These are phyloP conservation scores for Parapristionchus giblindavisi DNA, from an alignment of 2,888 invertebrate genomes.

Conservation along the genomic window DNA sequence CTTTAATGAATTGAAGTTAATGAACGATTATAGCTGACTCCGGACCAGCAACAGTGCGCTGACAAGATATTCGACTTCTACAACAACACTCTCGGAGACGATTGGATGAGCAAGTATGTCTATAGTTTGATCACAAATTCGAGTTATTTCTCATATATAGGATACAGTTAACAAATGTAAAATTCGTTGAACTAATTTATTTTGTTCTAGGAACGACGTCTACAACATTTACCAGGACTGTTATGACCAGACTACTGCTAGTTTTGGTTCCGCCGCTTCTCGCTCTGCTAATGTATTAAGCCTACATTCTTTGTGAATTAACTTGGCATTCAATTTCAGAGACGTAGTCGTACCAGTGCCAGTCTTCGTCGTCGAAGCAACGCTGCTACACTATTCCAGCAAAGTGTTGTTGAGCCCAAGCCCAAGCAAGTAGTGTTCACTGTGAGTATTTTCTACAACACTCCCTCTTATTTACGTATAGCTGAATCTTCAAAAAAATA, in stretches of 20 bases:
- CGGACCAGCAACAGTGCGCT: neutral
- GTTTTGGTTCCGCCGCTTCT: neutral
- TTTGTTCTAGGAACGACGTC: slow-evolving; percentile 45
- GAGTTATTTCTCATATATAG: too few species aligned
- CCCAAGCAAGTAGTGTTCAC: too few species aligned
- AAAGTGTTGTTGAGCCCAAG: too few species aligned
- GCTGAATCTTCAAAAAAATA: too few species aligned
- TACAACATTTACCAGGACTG: slow-evolving; percentile 63
- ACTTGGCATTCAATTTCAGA: neutral
- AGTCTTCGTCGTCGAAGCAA: neutral
- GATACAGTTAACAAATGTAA: neutral
- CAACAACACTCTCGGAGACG: neutral
- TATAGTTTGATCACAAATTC: too few species aligned
- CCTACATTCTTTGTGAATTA: neutral
- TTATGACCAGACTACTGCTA: slow-evolving; percentile 47
- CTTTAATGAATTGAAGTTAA: too few species aligned
- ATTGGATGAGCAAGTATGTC: slow-evolving; percentile 5
- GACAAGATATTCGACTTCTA: neutral
- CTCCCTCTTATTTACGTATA: too few species aligned
- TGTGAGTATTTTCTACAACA: too few species aligned
- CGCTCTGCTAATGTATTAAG: too few species aligned
- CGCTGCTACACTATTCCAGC: too few species aligned
- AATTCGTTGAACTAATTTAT: neutral
- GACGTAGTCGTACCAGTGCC: neutral
- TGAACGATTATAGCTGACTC: slow-evolving; percentile 4